These are phyloP conservation scores for Diarsia mendica DNA, from an alignment of 2,888 invertebrate genomes.

Conservation along the genomic window DNA sequence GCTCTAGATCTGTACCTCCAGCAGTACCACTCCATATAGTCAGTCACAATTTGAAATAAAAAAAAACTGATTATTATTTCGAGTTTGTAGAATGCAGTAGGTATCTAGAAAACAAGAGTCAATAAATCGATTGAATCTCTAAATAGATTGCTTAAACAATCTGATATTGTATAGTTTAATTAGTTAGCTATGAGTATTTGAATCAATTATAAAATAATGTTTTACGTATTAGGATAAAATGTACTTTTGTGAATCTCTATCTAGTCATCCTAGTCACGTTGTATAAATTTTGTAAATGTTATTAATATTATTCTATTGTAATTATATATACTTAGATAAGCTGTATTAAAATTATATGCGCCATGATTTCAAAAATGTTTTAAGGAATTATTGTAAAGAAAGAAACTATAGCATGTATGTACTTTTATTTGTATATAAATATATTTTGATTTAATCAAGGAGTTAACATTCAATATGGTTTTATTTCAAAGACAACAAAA, in stretches of 20 bases:
- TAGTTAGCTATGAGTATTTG: constrained; percentile 17
- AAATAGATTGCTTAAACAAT: constrained; percentile 9
- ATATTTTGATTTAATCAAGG: constrained; percentile 68
- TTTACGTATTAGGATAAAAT: constrained; percentile 32
- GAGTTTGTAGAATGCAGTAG: constrained; percentile 14
- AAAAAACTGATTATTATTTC: neutral
- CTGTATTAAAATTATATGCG: constrained; percentile 37
- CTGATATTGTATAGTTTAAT: neutral
- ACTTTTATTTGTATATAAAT: constrained; percentile 66
- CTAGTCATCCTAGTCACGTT: constrained; percentile 67
- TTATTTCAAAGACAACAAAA: constrained; percentile 51
- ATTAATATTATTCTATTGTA: constrained; percentile 54
- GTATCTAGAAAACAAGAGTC: constrained; percentile 10
- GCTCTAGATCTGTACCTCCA: neutral
- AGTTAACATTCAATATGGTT: constrained; percentile 51
- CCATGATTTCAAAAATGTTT: constrained; percentile 39
- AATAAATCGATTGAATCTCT: constrained; percentile 16
- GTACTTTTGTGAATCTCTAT: constrained; percentile 46
- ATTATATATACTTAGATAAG: constrained; percentile 39
- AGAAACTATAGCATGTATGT: constrained; percentile 40
- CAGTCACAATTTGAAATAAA: constrained; percentile 1
- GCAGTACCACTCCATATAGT: neutral
- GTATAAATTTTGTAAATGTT: constrained; percentile 71
- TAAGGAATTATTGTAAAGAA: constrained; percentile 52
- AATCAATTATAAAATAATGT: constrained; percentile 22